Evolutionary conservation across 2,797 vertebrate genomes (phyloP).

Genomic region (Mareca strepera): DNA sequence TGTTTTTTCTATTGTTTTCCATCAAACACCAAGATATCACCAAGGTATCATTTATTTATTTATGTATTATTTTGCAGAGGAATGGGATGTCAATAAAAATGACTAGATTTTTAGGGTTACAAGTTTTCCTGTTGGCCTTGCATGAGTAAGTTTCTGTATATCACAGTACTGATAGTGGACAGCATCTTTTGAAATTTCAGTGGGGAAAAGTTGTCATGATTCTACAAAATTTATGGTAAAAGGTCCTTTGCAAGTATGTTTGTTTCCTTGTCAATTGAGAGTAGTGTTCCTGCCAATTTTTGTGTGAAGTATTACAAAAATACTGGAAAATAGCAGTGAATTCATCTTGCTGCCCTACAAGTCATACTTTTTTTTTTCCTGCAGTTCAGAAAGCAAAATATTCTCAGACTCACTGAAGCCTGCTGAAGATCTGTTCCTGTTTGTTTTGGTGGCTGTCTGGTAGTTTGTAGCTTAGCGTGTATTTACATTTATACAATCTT

Average conservation of each 20-base stretch:
- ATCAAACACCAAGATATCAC: neutral
- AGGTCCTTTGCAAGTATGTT: neutral
- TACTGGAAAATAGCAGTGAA: neutral
- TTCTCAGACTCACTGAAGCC: neutral
- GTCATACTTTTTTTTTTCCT: neutral
- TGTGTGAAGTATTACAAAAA: neutral
- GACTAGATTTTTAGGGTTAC: neutral
- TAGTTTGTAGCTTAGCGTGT: neutral
- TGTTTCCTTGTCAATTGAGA: neutral
- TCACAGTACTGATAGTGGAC: neutral
- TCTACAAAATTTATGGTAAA: neutral
- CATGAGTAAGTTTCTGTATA: too few relatives aligned
- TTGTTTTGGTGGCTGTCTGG: neutral
- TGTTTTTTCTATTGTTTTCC: too few relatives aligned
- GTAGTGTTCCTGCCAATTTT: neutral
- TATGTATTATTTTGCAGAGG: neutral
- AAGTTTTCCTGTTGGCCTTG: neutral
- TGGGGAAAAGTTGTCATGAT: neutral
- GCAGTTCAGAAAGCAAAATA: neutral
- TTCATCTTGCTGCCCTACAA: neutral
- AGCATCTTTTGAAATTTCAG: neutral
- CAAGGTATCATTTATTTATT: neutral
- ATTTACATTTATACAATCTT: neutral
- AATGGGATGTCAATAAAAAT: neutral
- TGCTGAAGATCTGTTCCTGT: neutral